Evolutionary conservation across 2,888 invertebrate species (phyloP), one percentile per base, ranked within the genome.

Genomic region (Homarus gammarus): DNA sequence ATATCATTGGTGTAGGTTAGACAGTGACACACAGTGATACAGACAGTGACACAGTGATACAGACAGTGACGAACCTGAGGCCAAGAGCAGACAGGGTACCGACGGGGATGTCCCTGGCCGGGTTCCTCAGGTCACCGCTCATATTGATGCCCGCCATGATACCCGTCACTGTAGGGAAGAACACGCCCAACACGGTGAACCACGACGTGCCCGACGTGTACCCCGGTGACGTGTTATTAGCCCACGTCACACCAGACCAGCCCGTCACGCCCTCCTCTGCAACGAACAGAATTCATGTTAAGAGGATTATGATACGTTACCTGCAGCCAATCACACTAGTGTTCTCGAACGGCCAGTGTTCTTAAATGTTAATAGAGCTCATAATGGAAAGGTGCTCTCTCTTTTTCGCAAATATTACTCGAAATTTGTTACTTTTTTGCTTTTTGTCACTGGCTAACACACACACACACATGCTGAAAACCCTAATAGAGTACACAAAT

Each of bases 71-170:
- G 94, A 94, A 97, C 98, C 97, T 97, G 84, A 98, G 97, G 90
- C 97, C 96, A 92, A 99, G 96, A 75, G 99, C 98, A 64, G 98
- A 97, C 84, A 99, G 94, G 1, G 99, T 98, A 22, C 99, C 99
- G 94, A 97, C 97, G 0, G 99, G 99, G 93, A 99, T 99, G 94
- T 98, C 98, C 70, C 96, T 96, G 6, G 97, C 97, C 1, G 99
- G 99, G 92, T 98, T 97, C 92, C 96, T 96, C 87, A 99, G 95
- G 94, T 99, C 99, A 22, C 99, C 99, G 93, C 98, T 98, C 99
- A 99, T 99, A 93, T 99, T 99, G 93, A 99, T 99, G 51, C 99
- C 99, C 8, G 99, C 98, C 92, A 99, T 95, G 92, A 99, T 97
- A 27, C 99, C 99, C 77, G 99, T 99, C 40, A 99, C 97, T 0